Evolutionary conservation across 2,888 invertebrate species (phyloP).

Genomic region (Tigriopus californicus): DNA sequence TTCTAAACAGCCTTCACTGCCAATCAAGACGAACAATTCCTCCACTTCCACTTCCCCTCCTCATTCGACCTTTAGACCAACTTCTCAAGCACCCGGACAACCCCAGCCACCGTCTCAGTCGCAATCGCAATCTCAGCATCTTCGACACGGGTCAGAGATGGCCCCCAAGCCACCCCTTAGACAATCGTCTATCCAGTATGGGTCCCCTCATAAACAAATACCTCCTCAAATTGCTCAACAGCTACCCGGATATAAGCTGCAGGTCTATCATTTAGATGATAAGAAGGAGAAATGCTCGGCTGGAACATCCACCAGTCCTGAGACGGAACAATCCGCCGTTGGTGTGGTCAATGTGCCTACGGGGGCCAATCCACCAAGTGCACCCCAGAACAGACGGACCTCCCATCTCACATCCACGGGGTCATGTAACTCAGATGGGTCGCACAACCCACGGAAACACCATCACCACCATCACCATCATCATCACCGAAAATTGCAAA

Average conservation of each 20-base stretch:
- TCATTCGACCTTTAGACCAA: not conserved
- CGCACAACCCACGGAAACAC: not conserved
- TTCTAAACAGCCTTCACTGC: not conserved
- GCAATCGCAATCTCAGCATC: not conserved
- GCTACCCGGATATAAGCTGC: conserved; percentile 9
- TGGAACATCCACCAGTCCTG: not conserved
- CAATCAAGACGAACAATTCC: not conserved
- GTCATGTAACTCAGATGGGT: not conserved
- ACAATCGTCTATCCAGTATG: too few species aligned
- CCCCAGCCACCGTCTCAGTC: not conserved
- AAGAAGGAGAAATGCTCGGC: not conserved
- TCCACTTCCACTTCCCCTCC: not conserved
- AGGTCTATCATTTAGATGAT: conserved; percentile 1
- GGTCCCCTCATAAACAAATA: not conserved
- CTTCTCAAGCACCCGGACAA: not conserved
- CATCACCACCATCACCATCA: not conserved
- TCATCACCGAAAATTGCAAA: conserved; percentile 1
- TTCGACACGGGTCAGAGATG: not conserved
- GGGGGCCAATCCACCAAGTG: not conserved
- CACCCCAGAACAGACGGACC: not conserved
- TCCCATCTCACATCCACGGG: not conserved
- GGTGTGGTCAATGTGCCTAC: not conserved
- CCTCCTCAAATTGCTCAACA: not conserved
- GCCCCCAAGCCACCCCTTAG: not conserved
- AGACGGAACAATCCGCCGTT: not conserved